Evolutionary conservation across 2,113 vertebrate species (phyloP).

Genomic region (Pycnonotus jocosus): DNA sequence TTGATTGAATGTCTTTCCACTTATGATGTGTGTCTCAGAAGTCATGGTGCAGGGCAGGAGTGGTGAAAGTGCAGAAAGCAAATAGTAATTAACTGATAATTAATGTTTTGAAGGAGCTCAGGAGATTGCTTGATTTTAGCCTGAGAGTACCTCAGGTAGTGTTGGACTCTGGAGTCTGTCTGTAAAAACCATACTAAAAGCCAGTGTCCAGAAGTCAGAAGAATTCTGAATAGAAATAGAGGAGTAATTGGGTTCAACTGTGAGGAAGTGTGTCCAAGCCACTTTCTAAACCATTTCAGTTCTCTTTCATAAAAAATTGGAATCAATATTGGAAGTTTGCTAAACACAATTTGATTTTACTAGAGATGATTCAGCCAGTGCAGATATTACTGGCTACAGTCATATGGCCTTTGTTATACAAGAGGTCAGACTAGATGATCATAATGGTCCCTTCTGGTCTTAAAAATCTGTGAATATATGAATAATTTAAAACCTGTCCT

Average conservation of each 20-base stretch:
- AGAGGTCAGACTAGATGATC: conserved; percentile 38
- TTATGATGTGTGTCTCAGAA: neutral
- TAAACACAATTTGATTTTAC: neutral
- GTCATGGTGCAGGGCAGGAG: neutral
- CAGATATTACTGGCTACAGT: neutral
- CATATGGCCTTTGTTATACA: conserved; percentile 13
- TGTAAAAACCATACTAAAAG: neutral
- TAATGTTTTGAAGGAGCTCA: neutral
- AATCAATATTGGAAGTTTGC: neutral
- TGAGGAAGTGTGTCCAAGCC: neutral
- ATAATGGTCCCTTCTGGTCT: conserved; percentile 55
- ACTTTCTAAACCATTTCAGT: neutral
- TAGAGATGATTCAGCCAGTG: neutral
- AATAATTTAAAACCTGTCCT: conserved; percentile 55
- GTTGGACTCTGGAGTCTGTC: neutral
- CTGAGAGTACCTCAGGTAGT: neutral
- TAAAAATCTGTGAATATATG: conserved; percentile 52
- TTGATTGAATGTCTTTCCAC: neutral
- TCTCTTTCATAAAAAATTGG: neutral
- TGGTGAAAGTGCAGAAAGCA: neutral
- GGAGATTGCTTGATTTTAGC: neutral
- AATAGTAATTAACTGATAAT: neutral
- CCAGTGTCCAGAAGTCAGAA: neutral
- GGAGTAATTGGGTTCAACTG: neutral
- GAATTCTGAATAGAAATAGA: neutral